Evolutionary conservation across 2,113 vertebrate species (phyloP).

Genomic region (Dromaius novaehollandiae): DNA sequence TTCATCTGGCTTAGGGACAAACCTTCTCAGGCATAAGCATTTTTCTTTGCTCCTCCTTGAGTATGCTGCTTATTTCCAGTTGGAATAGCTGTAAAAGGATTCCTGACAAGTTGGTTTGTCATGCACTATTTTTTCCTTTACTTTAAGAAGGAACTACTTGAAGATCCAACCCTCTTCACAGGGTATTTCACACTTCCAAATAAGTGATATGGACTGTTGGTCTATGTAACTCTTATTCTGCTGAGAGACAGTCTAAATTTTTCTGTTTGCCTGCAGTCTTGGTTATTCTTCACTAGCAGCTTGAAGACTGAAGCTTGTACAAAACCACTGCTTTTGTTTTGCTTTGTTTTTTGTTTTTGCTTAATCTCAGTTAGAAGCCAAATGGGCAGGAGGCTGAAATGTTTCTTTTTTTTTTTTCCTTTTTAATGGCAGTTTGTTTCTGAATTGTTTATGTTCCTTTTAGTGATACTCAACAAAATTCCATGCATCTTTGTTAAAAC

Average conservation of each 20-base stretch:
- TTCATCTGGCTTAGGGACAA: not conserved
- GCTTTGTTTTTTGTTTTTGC: no score
- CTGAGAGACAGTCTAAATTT: not conserved
- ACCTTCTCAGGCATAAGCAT: not conserved
- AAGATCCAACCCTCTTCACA: conserved; percentile 14
- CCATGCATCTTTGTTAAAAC: not conserved
- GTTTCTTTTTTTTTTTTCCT: not conserved
- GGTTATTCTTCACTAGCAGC: not conserved
- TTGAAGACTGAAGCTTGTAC: not conserved
- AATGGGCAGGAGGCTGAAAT: not conserved
- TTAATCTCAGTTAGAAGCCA: not conserved
- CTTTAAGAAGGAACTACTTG: not conserved
- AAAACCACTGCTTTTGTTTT: not conserved
- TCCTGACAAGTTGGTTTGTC: conserved; percentile 44
- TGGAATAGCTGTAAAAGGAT: conserved; percentile 14
- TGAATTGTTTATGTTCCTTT: not conserved
- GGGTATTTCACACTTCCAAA: not conserved
- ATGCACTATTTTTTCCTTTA: conserved; percentile 25
- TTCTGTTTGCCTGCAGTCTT: not conserved
- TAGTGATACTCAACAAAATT: not conserved
- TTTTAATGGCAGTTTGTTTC: not conserved
- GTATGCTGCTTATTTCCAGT: conserved; percentile 33
- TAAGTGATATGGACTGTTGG: conserved; percentile 6
- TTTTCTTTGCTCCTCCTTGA: not conserved
- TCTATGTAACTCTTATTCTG: not conserved